Conservation (phyloP, 1,140 invertebrate species). For the Bacillus rossius region DNA sequence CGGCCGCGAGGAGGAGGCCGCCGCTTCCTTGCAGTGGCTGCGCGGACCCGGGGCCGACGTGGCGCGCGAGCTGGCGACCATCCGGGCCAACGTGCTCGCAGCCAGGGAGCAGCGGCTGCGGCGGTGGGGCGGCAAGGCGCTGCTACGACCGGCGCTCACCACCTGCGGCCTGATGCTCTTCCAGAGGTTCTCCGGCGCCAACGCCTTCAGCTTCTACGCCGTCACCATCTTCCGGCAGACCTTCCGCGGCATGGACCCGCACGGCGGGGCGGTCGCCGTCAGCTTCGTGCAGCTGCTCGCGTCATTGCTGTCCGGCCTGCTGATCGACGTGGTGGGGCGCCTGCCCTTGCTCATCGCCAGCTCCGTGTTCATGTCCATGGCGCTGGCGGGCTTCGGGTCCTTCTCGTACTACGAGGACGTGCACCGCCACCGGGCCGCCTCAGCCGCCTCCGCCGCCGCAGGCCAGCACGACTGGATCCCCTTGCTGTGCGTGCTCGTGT, state of each 20-base stretch:
- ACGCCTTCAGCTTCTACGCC: slow-evolving; percentile 78
- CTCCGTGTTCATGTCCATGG: slow-evolving; percentile 75
- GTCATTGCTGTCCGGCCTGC: slow-evolving; percentile 67
- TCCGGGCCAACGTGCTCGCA: slow-evolving; percentile 58
- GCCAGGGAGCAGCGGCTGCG: slow-evolving; percentile 41
- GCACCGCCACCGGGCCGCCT: slow-evolving; percentile 1
- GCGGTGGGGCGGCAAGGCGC: slow-evolving; percentile 44
- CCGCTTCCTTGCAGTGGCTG: slow-evolving; percentile 67
- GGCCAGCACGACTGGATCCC: slow-evolving; percentile 72
- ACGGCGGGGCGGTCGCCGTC: slow-evolving; percentile 71
- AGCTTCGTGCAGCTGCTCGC: slow-evolving; percentile 72
- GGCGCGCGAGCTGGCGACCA: slow-evolving; percentile 57
- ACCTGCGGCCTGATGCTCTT: slow-evolving; percentile 82
- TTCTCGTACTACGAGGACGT: slow-evolving; percentile 65
- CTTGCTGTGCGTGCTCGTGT: slow-evolving; percentile 71
- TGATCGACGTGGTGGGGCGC: slow-evolving; percentile 73
- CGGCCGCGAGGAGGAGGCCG: slow-evolving; percentile 69
- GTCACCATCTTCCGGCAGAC: slow-evolving; percentile 73
- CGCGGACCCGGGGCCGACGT: slow-evolving; percentile 67
- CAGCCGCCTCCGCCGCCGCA: background rate
- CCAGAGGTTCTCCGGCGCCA: slow-evolving; percentile 74
- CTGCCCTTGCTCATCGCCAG: slow-evolving; percentile 71
- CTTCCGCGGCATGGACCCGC: slow-evolving; percentile 72
- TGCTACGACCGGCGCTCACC: slow-evolving; percentile 64
- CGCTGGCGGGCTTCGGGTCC: slow-evolving; percentile 70